A percentile compares a stretch with the other conserved stretches of the same genome.
phyloP scores from a whole-genome alignment of 2,888 invertebrate species.

The Deilephila elpenor region DNA sequence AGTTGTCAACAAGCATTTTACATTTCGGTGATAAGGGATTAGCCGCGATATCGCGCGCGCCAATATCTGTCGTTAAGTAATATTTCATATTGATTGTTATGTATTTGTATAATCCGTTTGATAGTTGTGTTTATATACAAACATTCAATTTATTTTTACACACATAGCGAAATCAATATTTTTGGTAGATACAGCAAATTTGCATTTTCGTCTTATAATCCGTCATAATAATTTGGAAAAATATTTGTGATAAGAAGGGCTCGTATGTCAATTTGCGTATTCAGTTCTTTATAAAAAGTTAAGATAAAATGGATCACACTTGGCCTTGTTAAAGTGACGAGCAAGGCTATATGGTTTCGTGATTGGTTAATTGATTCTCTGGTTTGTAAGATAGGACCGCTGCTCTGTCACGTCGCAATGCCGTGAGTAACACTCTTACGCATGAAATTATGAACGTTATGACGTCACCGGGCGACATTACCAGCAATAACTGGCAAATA shows the following conservation, averaged over 20 bases:
- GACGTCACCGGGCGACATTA: slow-evolving; percentile 41
- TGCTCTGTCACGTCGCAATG: slow-evolving; percentile 32
- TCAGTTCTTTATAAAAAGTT: background rate
- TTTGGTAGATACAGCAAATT: too few species aligned
- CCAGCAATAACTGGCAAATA: slow-evolving; percentile 43
- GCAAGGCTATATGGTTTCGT: slow-evolving; percentile 23
- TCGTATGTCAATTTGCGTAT: background rate
- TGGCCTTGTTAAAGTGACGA: slow-evolving; percentile 14
- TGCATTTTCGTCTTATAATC: too few species aligned
- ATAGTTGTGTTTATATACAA: slow-evolving; percentile 21
- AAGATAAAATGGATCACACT: slow-evolving; percentile 18
- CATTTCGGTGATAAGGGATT: slow-evolving; percentile 65
- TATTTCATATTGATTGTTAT: slow-evolving; percentile 42
- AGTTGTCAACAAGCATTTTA: slow-evolving; percentile 71
- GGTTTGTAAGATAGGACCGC: slow-evolving; percentile 16
- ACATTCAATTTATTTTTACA: slow-evolving; percentile 11
- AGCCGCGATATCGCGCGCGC: slow-evolving; percentile 45
- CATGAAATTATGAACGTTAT: slow-evolving; percentile 34
- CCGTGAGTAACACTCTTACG: slow-evolving; percentile 35
- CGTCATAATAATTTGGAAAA: background rate
- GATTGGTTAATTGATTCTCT: slow-evolving; percentile 32
- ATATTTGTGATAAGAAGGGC: background rate
- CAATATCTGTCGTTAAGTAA: slow-evolving; percentile 43
- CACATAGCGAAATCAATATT: background rate
- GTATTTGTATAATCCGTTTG: slow-evolving; percentile 29